Base-by-base conservation (phyloP, 2,888 invertebrate genomes). In the Maniola hyperantus region DNA sequence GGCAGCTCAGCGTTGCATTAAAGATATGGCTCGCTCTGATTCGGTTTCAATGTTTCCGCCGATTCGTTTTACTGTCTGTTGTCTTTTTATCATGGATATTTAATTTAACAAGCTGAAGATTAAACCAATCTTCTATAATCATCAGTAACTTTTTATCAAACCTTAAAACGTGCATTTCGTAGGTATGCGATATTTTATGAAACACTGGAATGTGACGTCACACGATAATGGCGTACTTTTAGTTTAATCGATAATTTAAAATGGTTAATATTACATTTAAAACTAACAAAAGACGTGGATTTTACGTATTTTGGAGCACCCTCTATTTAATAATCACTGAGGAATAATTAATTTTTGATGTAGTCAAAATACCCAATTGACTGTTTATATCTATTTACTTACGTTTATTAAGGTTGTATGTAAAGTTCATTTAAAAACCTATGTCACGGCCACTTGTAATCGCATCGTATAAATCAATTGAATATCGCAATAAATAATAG, bases 1-100 rank as follows among this genome's bases (percentile, higher is more conserved):
- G 78, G 78, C 76, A 79, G 80, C 79, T 65, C 71, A 67, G 75
- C 77, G 73, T 74, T 75, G 73, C 76, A 74, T 76, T 74, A 74
- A 71, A 71, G 67, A 67, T 72, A 71, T 74, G 67, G 69, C 72
- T 55, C 48, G 61, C 63, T 72, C 67, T 71, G 71, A 72, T 71
- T 73, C 72, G 50, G 68, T 66, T 74, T 68, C 72, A 69, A 69
- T 71, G 74, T 74, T 71, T 68, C 69, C 62, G 65, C 54, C 63
- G 59, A 67, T 70, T 71, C 67, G 59, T 71, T 73, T 72, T 66
- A 58, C 60, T 61, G 59, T 15, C 26, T 57, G 59, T 36, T 50
- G 63, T 65, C 51, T 69, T 67, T 59, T 66, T 69, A 18, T 55
- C 20, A 54, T 51, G 34, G 39, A 18, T 11, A 63, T 53, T 53